Evolutionary conservation across 1,140 invertebrate species (phyloP).

Genomic region (Drosophila kepulauana): DNA sequence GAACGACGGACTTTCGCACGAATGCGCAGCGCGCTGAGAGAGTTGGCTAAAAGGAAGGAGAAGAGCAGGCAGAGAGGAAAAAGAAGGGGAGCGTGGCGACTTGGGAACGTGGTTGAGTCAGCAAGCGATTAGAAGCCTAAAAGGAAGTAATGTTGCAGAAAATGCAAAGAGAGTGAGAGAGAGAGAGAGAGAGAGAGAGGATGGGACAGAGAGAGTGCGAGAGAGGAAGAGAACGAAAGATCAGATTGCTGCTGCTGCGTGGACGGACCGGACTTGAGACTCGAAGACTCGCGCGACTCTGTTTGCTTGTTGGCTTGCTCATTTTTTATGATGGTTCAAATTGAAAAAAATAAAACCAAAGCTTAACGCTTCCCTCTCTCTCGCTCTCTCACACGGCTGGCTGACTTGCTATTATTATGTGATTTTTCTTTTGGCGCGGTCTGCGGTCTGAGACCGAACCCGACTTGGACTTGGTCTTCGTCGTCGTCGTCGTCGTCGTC

Average conservation of each 20-base stretch:
- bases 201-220: conserved; percentile 14
- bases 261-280: conserved; percentile 57
- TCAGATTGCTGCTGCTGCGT: conserved; percentile 46
- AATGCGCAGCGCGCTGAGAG: conserved; percentile 56
- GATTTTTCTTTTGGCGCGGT: conserved; percentile 51
- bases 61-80: background rate
- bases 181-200: conserved; percentile 22
- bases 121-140: conserved; percentile 82
- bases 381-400: conserved; percentile 8
- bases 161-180: conserved; percentile 59
- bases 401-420: conserved; percentile 55
- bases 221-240: conserved; percentile 34
- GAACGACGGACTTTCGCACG: conserved; percentile 74
- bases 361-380: conserved; percentile 40
- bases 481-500: conserved; percentile 60
- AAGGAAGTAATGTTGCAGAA: conserved; percentile 85
- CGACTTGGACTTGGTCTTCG: conserved; percentile 17
- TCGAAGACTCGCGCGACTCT: conserved; percentile 6
- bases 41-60: conserved; percentile 9
- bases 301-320: conserved; percentile 45
- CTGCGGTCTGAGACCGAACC: conserved; percentile 19
- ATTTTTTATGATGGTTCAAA: conserved; percentile 78
- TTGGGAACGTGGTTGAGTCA: conserved; percentile 64
- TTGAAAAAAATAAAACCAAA: conserved; percentile 62
- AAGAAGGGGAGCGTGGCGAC: background rate